Base-by-base conservation (phyloP, 2,797 vertebrate genomes). In the Smutsia gigantea region DNA sequence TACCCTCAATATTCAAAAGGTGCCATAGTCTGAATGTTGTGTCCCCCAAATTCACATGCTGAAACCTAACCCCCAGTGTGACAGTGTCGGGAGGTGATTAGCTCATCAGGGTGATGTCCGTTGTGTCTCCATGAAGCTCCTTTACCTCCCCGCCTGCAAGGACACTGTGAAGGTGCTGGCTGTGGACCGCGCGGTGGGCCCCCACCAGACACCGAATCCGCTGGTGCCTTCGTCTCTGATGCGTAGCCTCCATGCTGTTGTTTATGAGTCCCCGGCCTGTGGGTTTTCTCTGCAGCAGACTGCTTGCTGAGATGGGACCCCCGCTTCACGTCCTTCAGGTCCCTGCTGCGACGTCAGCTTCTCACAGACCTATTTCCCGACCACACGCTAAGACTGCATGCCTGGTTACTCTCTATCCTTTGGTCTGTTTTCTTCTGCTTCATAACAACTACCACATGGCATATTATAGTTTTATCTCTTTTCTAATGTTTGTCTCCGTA, bases 351-450 rank as follows among this genome's bases (percentile, higher is more conserved):
- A 37, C 3, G n/a, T 29, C 57, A 29, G n/a, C 14, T 68, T 57
- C 59, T 34, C 74, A 3, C 2, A 37, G 34, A 8, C 31, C 1
- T 2, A 1, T 42, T 29, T 51, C 31, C 46, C 11, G 13, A 51
- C 21, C 0, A 4, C 27, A 5, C 14, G 6, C 0, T 1, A 5
- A 14, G 5, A 29, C 4, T 27, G 3, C 7, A 18, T 31, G 42
- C 14, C 31, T 21, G 0, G 11, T 13, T 21, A 7, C 10, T 71
- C 6, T 74, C 25, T 29, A 49, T n/a, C 46, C 12, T 34, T 31
- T 51, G 1, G 10, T 23, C 5, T 71, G 31, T 17, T 53, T 75
- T n/a, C n/a, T 53, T 68, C 34, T 59, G 64, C 37, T 74, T 66
- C 1, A 11, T 8, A 2, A 59, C 25, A 21, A 49, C 61, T 53